Percentiles rank a stretch among this genome's conserved stretches.
These are phyloP conservation scores for Hyppa rectilinea DNA, from an alignment of 2,888 invertebrate species.

Conservation along the genomic window DNA sequence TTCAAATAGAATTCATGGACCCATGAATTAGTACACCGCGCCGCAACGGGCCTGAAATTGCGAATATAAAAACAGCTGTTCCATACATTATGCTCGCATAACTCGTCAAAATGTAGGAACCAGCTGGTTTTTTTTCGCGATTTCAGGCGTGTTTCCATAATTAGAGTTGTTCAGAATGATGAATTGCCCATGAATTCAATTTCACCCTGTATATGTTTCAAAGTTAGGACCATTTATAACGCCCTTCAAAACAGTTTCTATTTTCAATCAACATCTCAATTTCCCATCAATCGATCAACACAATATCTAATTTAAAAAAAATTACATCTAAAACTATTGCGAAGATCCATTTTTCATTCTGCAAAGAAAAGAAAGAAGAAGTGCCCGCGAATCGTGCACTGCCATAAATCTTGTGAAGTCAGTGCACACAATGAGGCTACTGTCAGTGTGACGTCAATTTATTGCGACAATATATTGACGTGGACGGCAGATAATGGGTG, in stretches of 20 bases:
- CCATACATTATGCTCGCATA: too few relatives aligned
- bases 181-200: too few relatives aligned
- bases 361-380: constrained; percentile 33
- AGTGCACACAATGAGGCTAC: constrained; percentile 56
- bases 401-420: constrained; percentile 57
- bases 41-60: too few relatives aligned
- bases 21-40: too few relatives aligned
- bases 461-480: constrained; percentile 63
- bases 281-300: constrained; percentile 3
- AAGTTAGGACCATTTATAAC: neutral
- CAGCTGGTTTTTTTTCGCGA: too few relatives aligned
- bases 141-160: too few relatives aligned
- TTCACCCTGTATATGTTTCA: too few relatives aligned
- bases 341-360: constrained; percentile 43
- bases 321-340: constrained; percentile 28
- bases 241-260: neutral
- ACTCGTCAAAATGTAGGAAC: too few relatives aligned
- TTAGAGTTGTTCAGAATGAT: too few relatives aligned
- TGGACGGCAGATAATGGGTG: constrained; percentile 60
- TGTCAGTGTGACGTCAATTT: constrained; percentile 60
- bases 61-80: too few relatives aligned
- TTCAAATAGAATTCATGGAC: too few relatives aligned
- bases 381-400: constrained; percentile 24
- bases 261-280: constrained; percentile 25
- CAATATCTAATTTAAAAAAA: constrained; percentile 37